Percentiles rank a stretch among this genome's conserved stretches.
Evolutionary conservation across 2,888 invertebrate species (phyloP).

Genomic region (Toxonevra muliebris): DNA sequence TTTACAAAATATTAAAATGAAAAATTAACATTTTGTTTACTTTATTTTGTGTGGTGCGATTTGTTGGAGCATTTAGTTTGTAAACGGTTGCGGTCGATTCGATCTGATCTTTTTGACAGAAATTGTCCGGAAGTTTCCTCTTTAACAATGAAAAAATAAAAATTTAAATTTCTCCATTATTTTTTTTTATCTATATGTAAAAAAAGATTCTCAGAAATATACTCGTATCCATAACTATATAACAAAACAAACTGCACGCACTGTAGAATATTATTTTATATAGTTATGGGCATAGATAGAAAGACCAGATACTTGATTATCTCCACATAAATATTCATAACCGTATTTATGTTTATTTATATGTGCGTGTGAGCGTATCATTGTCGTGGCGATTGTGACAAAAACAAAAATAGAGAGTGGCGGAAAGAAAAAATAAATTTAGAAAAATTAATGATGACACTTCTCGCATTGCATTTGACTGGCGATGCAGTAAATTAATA

Average conservation of each 20-base stretch:
- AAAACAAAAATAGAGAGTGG: too few species aligned
- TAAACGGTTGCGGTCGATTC: too few species aligned
- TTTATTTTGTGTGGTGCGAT: too few species aligned
- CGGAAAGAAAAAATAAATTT: too few species aligned
- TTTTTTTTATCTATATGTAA: conserved; percentile 19
- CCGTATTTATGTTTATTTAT: not conserved
- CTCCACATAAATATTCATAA: not conserved
- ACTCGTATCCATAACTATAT: too few species aligned
- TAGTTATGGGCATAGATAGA: too few species aligned
- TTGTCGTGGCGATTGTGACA: too few species aligned
- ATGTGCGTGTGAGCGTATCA: not conserved
- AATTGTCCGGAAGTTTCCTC: conserved; percentile 51
- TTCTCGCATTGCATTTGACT: conserved; percentile 24
- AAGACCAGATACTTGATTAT: not conserved
- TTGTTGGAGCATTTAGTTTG: too few species aligned
- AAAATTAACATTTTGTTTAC: not conserved
- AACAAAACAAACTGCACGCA: too few species aligned
- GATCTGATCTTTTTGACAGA: not conserved
- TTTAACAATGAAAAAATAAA: conserved; percentile 39
- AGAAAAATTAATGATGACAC: conserved; percentile 31
- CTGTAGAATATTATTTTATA: too few species aligned
- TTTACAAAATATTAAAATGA: not conserved
- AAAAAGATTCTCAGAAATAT: too few species aligned
- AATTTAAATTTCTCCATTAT: conserved; percentile 48
- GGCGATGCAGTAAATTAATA: conserved; percentile 23